Evolutionary conservation across 1,140 invertebrate genomes (phyloP).

Genomic region (Sycobia sp.): DNA sequence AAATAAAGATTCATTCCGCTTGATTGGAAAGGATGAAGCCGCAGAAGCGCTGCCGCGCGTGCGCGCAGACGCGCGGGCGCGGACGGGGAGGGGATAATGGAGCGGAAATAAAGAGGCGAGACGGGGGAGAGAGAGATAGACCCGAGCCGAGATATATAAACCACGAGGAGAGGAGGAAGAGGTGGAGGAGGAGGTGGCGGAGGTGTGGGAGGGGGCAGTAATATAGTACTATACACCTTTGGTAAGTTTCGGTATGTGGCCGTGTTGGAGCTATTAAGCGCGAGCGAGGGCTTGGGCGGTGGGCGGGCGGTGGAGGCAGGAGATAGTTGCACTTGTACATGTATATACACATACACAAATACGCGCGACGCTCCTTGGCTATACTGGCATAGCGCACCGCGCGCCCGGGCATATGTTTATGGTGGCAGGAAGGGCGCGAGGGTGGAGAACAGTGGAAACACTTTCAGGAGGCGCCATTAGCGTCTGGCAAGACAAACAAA

Average conservation of each 20-base stretch:
- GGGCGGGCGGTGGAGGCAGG: too few species aligned
- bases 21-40: constrained; percentile 35
- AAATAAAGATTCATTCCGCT: constrained; percentile 31
- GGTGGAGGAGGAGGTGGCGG: too few species aligned
- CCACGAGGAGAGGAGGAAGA: background rate
- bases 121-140: background rate
- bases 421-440: background rate
- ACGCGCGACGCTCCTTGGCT: too few species aligned
- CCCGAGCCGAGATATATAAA: too few species aligned
- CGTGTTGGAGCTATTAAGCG: constrained; percentile 19
- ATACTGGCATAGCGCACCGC: too few species aligned
- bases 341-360: too few species aligned
- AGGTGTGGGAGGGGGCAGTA: too few species aligned
- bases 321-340: too few species aligned
- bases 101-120: constrained; percentile 33
- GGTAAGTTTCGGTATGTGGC: background rate
- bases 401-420: too few species aligned
- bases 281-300: background rate
- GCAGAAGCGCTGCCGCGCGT: constrained; percentile 13
- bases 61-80: background rate
- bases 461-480: constrained; percentile 18
- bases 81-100: constrained; percentile 14
- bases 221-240: background rate
- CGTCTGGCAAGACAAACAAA: constrained; percentile 25
- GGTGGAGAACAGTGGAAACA: constrained; percentile 9